Evolutionary conservation across 2,113 vertebrate species (phyloP).

Genomic region (Fukomys damarensis): DNA sequence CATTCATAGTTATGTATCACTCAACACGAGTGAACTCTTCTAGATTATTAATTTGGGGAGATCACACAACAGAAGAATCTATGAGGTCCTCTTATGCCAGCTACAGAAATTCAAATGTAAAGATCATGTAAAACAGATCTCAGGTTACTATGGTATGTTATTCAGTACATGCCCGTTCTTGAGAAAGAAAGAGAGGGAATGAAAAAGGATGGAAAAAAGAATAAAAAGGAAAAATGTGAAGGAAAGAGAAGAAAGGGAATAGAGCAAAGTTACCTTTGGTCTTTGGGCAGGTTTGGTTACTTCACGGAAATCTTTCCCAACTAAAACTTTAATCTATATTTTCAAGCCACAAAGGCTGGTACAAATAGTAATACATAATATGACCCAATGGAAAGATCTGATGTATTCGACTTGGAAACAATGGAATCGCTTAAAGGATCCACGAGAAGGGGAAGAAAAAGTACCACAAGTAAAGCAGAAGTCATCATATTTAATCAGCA

Average conservation of each 20-base stretch:
- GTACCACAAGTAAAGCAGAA: background rate
- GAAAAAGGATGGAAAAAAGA: background rate
- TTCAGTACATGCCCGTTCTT: background rate
- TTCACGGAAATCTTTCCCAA: background rate
- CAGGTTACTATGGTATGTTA: background rate
- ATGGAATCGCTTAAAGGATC: background rate
- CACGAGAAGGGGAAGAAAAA: background rate
- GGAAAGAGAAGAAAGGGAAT: background rate
- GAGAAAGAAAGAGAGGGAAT: background rate
- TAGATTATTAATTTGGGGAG: background rate
- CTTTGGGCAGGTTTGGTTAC: slow-evolving; percentile 39
- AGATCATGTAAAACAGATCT: background rate
- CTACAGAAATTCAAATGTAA: background rate
- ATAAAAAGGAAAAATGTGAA: background rate
- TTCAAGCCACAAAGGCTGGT: background rate
- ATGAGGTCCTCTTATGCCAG: background rate
- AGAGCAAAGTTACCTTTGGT: background rate
- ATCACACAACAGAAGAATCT: background rate
- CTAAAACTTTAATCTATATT: background rate
- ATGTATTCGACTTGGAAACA: background rate
- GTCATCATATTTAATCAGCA: background rate
- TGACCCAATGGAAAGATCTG: background rate
- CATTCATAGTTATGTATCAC: background rate
- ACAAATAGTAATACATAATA: background rate
- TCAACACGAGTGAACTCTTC: background rate